Evolutionary conservation across 1,140 invertebrate species (phyloP).

Genomic region (Lerema accius): DNA sequence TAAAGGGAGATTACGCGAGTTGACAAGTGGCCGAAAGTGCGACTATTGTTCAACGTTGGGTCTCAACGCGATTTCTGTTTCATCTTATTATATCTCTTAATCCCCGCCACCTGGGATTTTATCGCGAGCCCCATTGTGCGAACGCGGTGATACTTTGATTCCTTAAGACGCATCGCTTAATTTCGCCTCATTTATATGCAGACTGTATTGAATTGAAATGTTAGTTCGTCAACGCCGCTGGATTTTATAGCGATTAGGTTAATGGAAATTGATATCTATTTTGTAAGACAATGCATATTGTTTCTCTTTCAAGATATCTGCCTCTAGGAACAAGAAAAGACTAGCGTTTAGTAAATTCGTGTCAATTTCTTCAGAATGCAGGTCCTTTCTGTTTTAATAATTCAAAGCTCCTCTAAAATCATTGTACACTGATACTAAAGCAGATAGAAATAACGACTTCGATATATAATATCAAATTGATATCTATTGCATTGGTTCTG

Average conservation of each 20-base stretch:
- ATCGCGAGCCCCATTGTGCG: constrained; percentile 41
- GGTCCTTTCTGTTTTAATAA: too few species aligned
- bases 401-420: too few species aligned
- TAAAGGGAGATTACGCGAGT: constrained; percentile 51
- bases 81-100: constrained; percentile 49
- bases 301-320: too few species aligned
- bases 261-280: too few species aligned
- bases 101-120: constrained; percentile 46
- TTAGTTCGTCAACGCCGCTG: not conserved
- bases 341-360: too few species aligned
- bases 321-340: too few species aligned
- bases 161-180: constrained; percentile 13
- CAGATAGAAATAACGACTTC: too few species aligned
- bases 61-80: constrained; percentile 38
- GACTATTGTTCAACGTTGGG: constrained; percentile 55
- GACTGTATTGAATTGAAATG: constrained; percentile 7
- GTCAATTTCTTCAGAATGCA: too few species aligned
- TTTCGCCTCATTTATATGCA: constrained; percentile 18
- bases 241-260: not conserved
- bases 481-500: too few species aligned
- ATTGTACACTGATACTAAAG: too few species aligned
- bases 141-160: constrained; percentile 33
- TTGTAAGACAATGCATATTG: too few species aligned
- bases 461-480: too few species aligned
- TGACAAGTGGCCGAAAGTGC: constrained; percentile 51